These are phyloP conservation scores for Eulithis prunata DNA, from an alignment of 2,888 invertebrate genomes.

Conservation along the genomic window DNA sequence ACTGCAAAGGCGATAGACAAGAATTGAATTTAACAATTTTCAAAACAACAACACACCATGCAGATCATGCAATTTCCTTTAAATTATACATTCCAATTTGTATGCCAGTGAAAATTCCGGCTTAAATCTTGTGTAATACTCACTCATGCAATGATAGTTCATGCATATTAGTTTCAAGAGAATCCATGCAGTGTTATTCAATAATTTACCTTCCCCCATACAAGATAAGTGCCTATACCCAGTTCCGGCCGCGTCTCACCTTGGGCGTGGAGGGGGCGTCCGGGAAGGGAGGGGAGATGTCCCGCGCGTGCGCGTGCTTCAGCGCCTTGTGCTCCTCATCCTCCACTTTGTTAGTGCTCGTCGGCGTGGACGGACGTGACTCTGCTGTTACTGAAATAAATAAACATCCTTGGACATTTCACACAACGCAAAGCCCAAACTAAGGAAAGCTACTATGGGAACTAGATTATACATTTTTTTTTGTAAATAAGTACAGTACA, in stretches of 20 bases:
- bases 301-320: constrained; percentile 77
- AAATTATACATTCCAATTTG: no score
- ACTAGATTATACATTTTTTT: no score
- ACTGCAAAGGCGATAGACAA: no score
- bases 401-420: no score
- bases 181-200: constrained; percentile 20
- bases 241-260: constrained; percentile 61
- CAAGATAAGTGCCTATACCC: constrained; percentile 16
- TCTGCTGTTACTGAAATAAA: constrained; percentile 34
- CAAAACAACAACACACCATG: no score
- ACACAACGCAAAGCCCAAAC: no score
- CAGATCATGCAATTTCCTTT: no score
- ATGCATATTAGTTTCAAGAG: neutral
- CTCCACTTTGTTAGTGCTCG: constrained; percentile 34
- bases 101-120: no score
- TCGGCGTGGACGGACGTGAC: constrained; percentile 40
- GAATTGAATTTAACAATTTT: no score
- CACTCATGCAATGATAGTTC: neutral
- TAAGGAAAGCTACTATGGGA: no score
- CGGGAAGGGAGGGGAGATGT: constrained; percentile 81
- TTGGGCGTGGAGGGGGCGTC: constrained; percentile 88
- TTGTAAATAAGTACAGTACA: no score
- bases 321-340: constrained; percentile 66
- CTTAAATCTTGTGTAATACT: no score
- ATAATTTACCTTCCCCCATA: constrained; percentile 17